Conservation (phyloP, 2,797 vertebrate genomes). For the Distichodus sexfasciatus region DNA sequence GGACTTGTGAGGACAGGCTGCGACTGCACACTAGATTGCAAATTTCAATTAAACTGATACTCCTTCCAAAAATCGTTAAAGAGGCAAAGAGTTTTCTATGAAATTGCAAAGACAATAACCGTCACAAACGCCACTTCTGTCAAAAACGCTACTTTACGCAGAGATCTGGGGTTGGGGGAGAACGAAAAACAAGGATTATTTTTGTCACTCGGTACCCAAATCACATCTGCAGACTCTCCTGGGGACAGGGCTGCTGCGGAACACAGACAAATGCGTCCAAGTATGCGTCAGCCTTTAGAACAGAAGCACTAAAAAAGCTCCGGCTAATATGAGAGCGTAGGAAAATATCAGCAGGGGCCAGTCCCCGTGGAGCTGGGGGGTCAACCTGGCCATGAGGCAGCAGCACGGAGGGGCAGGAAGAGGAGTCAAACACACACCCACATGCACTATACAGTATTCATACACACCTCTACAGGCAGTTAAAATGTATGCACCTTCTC, state of each 20-base stretch:
- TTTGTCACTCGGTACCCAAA: constrained; percentile 34
- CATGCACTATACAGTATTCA: no score
- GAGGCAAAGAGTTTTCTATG: no score
- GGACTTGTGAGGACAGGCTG: no score
- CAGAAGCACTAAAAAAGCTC: constrained; percentile 8
- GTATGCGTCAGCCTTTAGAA: constrained; percentile 16
- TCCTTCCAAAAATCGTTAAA: no score
- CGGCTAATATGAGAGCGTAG: constrained; percentile 21
- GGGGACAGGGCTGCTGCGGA: constrained; percentile 29
- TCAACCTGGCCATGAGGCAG: neutral
- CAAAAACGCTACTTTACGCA: neutral
- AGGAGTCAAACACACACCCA: neutral
- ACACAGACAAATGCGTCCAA: constrained; percentile 27
- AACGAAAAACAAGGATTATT: constrained; percentile 18
- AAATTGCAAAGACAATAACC: neutral
- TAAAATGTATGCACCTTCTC: no score
- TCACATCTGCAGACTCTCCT: constrained; percentile 37
- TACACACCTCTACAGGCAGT: no score
- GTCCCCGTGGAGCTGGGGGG: neutral
- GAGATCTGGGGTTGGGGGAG: constrained; percentile 3
- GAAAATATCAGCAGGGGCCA: constrained; percentile 15
- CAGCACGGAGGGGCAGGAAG: constrained; percentile 22
- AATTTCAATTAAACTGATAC: no score
- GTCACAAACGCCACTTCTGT: neutral
- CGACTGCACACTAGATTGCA: no score